Evolutionary conservation across 2,888 invertebrate genomes (phyloP).

Genomic region (Agrenia bidenticulata): DNA sequence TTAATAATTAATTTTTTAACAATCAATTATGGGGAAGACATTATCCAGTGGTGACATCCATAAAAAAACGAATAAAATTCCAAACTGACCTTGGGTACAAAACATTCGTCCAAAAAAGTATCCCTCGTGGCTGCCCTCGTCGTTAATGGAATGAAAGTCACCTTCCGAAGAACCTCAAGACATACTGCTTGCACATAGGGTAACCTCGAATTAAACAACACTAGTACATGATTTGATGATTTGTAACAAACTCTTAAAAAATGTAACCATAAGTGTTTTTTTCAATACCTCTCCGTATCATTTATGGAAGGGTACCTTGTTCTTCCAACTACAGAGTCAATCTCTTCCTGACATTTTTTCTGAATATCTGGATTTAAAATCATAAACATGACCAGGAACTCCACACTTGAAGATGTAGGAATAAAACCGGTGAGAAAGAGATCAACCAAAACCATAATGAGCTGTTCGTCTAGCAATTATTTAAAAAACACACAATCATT

Average conservation of each 20-base stretch:
- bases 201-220: no score
- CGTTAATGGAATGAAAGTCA: slow-evolving; percentile 45
- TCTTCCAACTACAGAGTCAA: slow-evolving; percentile 38
- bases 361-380: slow-evolving; percentile 45
- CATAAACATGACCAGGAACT: slow-evolving; percentile 45
- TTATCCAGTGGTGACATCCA: no score
- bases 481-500: no score
- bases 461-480: slow-evolving; percentile 43
- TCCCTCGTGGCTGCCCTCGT: slow-evolving; percentile 43
- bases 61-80: no score
- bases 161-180: slow-evolving; percentile 44
- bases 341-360: slow-evolving; percentile 42
- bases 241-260: no score
- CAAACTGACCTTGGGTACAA: slow-evolving; percentile 45
- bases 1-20: no score
- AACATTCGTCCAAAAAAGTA: slow-evolving; percentile 37
- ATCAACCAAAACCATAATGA: slow-evolving; percentile 40
- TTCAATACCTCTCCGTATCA: slow-evolving; percentile 42
- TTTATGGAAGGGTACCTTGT: slow-evolving; percentile 39
- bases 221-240: no score
- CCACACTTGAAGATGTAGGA: slow-evolving; percentile 37
- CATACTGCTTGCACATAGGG: slow-evolving; percentile 46
- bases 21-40: no score
- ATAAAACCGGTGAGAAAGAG: slow-evolving; percentile 46
- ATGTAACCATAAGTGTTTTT: no score